Conservation (phyloP, 2,888 invertebrate genomes). For the Dicranocentrus wangi region DNA sequence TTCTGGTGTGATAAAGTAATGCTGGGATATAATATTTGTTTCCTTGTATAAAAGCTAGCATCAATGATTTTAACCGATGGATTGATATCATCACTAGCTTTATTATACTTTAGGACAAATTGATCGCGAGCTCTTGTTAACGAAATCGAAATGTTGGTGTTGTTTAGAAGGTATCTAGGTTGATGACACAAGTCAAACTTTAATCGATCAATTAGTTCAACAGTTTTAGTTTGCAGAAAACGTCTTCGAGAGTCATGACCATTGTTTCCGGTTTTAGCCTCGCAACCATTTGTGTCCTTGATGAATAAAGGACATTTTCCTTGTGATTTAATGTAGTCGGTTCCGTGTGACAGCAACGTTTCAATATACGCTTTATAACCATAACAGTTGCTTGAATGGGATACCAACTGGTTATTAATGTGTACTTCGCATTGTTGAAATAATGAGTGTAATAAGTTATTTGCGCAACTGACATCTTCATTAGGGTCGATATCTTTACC, state of each 20-base stretch:
- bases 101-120: no score
- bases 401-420: constrained; percentile 45
- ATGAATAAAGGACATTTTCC: constrained; percentile 37
- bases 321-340: neutral
- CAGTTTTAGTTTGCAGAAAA: constrained; percentile 15
- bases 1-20: constrained; percentile 68
- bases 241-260: constrained; percentile 18
- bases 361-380: constrained; percentile 57
- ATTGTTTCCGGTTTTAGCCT: neutral
- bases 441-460: constrained; percentile 55
- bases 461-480: constrained; percentile 26
- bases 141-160: neutral
- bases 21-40: constrained; percentile 62
- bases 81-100: constrained; percentile 66
- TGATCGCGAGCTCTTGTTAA: constrained; percentile 2
- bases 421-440: constrained; percentile 57
- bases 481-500: constrained; percentile 9
- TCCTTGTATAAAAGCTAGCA: constrained; percentile 67
- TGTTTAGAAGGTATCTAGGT: neutral
- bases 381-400: constrained; percentile 46
- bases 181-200: neutral
- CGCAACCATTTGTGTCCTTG: constrained; percentile 35
- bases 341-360: constrained; percentile 44
- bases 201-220: neutral
- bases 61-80: constrained; percentile 66